Percentiles rank a stretch among this genome's conserved stretches.
Evolutionary conservation across 2,888 invertebrate genomes (phyloP).

Genomic region (Cataglyphis rosenhaueri): DNA sequence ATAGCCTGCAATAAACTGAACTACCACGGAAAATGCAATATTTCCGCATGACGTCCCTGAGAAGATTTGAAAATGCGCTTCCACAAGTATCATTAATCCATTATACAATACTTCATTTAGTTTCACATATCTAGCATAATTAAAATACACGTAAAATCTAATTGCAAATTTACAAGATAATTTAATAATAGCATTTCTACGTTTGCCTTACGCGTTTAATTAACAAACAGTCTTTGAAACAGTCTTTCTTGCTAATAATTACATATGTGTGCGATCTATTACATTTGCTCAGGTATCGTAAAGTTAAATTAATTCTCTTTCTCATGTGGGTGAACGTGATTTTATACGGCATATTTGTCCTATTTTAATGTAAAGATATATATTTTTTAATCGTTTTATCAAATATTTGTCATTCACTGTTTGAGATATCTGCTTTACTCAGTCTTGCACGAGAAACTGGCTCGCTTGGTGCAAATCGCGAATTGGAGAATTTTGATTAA

Average conservation of each 20-base stretch:
- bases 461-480: neutral
- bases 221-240: too few relatives aligned
- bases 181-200: neutral
- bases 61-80: neutral
- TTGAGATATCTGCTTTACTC: slow-evolving; percentile 10
- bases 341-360: neutral
- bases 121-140: neutral
- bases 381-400: neutral
- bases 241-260: neutral
- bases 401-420: slow-evolving; percentile 6
- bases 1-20: slow-evolving; percentile 25
- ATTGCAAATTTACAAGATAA: neutral
- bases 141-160: neutral
- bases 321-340: too few relatives aligned
- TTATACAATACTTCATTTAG: neutral
- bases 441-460: neutral
- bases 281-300: neutral
- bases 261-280: neutral
- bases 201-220: neutral
- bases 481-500: slow-evolving; percentile 27
- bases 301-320: neutral
- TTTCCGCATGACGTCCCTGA: neutral
- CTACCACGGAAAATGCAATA: slow-evolving; percentile 19
- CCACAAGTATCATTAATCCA: neutral
- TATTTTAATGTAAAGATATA: neutral